A percentile compares a stretch with the other conserved stretches of the same genome.
These are phyloP conservation scores for Rhizomys pruinosus DNA, from an alignment of 2,113 vertebrate species.

Conservation along the genomic window DNA sequence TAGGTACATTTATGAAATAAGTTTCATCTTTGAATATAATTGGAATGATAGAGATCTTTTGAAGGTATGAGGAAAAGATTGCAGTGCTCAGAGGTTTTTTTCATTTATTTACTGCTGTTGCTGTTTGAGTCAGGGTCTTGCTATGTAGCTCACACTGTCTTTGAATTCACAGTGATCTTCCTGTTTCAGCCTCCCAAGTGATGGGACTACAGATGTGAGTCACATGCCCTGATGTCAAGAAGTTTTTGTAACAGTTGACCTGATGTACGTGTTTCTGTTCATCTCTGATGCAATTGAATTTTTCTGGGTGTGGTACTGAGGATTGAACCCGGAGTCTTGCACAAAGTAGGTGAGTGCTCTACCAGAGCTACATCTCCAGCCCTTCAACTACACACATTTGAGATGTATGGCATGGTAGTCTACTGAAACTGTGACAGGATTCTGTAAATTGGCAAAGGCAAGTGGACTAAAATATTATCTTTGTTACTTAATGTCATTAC, in stretches of 20 bases:
- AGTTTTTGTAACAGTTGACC: constrained; percentile 1
- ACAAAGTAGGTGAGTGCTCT: not conserved
- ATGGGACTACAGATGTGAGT: not conserved
- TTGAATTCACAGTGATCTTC: not conserved
- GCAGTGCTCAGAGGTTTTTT: not conserved
- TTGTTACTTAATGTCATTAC: constrained; percentile 10
- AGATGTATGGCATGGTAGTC: constrained; percentile 5
- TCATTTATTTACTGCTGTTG: not conserved
- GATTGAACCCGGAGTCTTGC: not conserved
- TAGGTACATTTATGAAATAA: constrained; percentile 7
- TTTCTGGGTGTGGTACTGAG: not conserved
- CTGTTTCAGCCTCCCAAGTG: not conserved
- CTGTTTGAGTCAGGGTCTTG: not conserved
- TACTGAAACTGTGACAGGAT: constrained; percentile 39
- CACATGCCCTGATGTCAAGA: not conserved
- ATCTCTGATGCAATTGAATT: constrained; percentile 48
- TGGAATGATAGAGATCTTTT: constrained; percentile 56
- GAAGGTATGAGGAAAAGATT: constrained; percentile 14
- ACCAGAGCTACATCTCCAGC: not conserved
- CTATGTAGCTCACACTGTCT: not conserved
- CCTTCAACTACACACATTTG: not conserved
- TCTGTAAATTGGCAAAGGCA: constrained; percentile 29
- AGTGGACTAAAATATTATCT: constrained; percentile 38
- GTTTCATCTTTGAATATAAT: constrained; percentile 17
- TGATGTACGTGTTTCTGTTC: constrained; percentile 39